These are phyloP conservation scores for Esox lucius DNA, from an alignment of 2,797 vertebrate genomes.

Conservation along the genomic window DNA sequence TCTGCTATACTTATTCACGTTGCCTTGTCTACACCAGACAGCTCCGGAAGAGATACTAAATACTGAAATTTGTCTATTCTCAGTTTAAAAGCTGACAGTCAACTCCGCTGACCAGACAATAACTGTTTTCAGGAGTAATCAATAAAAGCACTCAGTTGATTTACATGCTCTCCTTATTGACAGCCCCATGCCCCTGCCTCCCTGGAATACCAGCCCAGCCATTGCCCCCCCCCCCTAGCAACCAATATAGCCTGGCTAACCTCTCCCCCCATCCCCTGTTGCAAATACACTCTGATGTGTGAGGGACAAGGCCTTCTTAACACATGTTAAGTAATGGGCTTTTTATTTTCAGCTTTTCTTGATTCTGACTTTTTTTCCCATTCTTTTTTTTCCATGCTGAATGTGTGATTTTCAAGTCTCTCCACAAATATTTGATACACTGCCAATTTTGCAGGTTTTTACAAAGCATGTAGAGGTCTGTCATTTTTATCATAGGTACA, in stretches of 20 bases:
- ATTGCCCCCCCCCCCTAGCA: too few species aligned
- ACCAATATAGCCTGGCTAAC: too few species aligned
- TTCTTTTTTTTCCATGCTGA: too few species aligned
- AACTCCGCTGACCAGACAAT: not conserved
- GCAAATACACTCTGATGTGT: slow-evolving; percentile 32
- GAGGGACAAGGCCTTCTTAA: slow-evolving; percentile 10
- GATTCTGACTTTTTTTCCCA: too few species aligned
- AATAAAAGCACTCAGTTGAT: slow-evolving; percentile 30
- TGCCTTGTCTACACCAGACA: not conserved
- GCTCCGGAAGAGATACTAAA: not conserved
- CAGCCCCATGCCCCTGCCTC: not conserved
- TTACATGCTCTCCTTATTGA: slow-evolving; percentile 25
- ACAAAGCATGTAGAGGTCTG: too few species aligned
- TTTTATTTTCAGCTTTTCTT: too few species aligned
- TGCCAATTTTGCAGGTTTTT: too few species aligned
- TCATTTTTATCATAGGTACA: too few species aligned
- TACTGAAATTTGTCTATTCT: not conserved
- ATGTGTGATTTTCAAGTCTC: too few species aligned
- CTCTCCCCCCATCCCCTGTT: slow-evolving; percentile 3
- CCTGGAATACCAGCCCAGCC: too few species aligned
- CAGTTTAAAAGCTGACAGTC: not conserved
- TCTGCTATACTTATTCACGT: not conserved
- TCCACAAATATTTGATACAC: too few species aligned
- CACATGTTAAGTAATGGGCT: not conserved
- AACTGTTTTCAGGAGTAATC: slow-evolving; percentile 23